Base-by-base conservation (phyloP, 2,888 invertebrate species). In the Tricholauxania praeusta region DNA sequence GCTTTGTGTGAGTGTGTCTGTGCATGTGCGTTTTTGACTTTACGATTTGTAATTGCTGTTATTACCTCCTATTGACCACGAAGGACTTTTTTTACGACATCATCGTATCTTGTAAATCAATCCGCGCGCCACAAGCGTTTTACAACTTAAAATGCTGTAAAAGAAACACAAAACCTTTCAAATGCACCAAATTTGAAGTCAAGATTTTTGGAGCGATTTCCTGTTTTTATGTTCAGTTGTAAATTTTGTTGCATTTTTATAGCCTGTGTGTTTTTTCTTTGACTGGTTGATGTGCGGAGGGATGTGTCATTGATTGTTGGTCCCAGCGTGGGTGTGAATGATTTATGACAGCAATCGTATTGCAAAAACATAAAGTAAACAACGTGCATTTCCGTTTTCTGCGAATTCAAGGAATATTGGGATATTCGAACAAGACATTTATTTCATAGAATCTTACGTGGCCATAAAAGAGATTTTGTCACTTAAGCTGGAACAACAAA, bases 51-150 rank as follows among this genome's bases (percentile, higher is more conserved):
- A 55, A 64, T 71, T 71, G 64, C 52, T 17, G 71, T n/a, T 28
- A 71, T 71, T 64, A 64, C 64, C 71, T 64, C 57, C 57, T 52
- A 64, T 71, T 64, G 71, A 71, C 71, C 71, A 64, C 71, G 51
- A 52, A 60, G 62, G 49, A 32, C 48, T 47, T 48, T 60, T 39
- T 39, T 60, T 67, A 53, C 19, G 17, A 53, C 55, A 53, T 15
- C 51, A 8, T 51, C 51, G 49, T 17, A 39, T 51, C 12, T 15
- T 59, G 28, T 59, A 68, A 68, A 68, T 68, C 59, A 68, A 12
- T 49, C 22, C 28, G 14, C 68, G 57, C 53, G 53, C 60, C 19
- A 47, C 15, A 22, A 63, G n/a, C 55, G 55, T 17, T 32, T 32
- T 49, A 65, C 65, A 55, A 14, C 57, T 39, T 15, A 22, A 49